Evolutionary conservation across 1,140 invertebrate genomes (phyloP).

Genomic region (Pogonomyrmex californicus): DNA sequence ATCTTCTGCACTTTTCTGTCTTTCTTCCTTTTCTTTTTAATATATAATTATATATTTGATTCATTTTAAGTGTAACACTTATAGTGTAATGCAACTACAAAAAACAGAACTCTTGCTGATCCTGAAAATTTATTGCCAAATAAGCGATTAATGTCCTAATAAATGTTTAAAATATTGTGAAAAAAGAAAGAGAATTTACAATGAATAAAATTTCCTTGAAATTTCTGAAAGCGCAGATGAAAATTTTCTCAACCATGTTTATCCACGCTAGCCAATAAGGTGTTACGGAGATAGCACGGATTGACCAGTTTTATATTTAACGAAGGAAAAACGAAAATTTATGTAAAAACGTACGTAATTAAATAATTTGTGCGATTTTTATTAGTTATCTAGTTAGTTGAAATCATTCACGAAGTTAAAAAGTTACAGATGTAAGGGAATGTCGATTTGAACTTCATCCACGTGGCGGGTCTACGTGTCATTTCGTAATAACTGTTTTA

Average conservation of each 20-base stretch:
- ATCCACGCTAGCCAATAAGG: too few species aligned
- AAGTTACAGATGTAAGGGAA: background rate
- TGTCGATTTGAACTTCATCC: background rate
- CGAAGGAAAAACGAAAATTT: background rate
- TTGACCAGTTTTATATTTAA: background rate
- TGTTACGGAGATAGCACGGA: background rate
- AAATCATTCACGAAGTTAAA: background rate
- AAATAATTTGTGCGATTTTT: background rate
- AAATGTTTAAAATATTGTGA: too few species aligned
- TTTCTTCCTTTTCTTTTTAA: background rate
- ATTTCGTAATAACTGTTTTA: constrained; percentile 26
- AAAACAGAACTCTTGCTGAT: background rate
- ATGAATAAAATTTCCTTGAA: too few species aligned
- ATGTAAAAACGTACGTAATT: constrained; percentile 11
- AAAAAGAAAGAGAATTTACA: too few species aligned
- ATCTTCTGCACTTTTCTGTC: background rate
- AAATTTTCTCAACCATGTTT: too few species aligned
- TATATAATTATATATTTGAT: background rate
- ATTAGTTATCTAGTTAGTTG: background rate
- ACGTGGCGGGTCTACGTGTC: constrained; percentile 32
- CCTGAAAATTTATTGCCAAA: background rate
- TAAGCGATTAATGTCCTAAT: too few species aligned
- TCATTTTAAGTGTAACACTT: too few species aligned
- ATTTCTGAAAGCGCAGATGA: too few species aligned
- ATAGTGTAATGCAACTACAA: background rate